A percentile compares a stretch with the other conserved stretches of the same genome.
These are phyloP conservation scores for Mizuhopecten yessoensis DNA, from an alignment of 1,140 invertebrate species.

Conservation along the genomic window DNA sequence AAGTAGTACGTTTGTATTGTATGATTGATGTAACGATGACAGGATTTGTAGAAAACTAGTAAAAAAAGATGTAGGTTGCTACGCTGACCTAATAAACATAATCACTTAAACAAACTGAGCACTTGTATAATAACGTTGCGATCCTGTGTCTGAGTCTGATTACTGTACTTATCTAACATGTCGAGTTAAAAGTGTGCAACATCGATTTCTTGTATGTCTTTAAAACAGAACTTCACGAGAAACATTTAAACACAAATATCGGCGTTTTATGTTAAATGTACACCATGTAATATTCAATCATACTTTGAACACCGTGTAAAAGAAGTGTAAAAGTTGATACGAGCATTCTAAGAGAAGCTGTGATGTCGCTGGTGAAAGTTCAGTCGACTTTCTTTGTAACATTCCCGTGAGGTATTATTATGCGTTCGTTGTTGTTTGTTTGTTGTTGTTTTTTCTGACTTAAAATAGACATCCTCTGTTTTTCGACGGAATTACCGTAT, in stretches of 20 bases:
- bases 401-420: too few relatives aligned
- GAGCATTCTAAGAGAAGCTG: too few relatives aligned
- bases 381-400: too few relatives aligned
- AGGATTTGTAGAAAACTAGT: background rate
- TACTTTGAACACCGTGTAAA: too few relatives aligned
- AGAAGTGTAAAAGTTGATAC: background rate
- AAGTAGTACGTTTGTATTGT: background rate
- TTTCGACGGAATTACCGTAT: too few relatives aligned
- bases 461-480: too few relatives aligned
- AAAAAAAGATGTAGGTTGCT: background rate
- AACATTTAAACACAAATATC: too few relatives aligned
- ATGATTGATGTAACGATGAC: conserved; percentile 13
- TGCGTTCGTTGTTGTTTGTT: too few relatives aligned
- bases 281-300: too few relatives aligned
- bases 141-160: background rate
- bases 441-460: too few relatives aligned
- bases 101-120: background rate
- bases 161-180: background rate
- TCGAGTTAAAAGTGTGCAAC: background rate
- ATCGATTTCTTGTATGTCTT: background rate
- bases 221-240: background rate
- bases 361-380: too few relatives aligned
- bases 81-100: background rate
- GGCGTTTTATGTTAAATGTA: too few relatives aligned
- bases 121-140: background rate